phyloP scores from a whole-genome alignment of 2,113 vertebrate species.

The Helogale parvula region DNA sequence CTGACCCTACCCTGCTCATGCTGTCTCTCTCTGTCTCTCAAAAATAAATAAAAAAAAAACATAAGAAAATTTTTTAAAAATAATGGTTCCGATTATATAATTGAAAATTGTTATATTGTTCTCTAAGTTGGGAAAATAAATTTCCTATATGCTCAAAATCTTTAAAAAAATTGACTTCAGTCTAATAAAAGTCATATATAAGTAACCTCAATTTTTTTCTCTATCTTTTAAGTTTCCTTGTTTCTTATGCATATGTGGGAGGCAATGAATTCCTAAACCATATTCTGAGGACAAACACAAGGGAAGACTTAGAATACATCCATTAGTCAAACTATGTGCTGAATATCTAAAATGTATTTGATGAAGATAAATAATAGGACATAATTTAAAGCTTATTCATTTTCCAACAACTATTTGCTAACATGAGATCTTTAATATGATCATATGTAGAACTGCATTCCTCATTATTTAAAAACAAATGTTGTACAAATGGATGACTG shows the following conservation, averaged over 20 bases:
- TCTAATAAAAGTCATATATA: constrained; percentile 7
- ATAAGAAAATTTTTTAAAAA: no score
- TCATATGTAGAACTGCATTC: neutral
- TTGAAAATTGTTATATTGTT: neutral
- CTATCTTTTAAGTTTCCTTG: neutral
- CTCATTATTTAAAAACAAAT: neutral
- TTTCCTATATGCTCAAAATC: neutral
- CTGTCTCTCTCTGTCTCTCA: no score
- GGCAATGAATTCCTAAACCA: neutral
- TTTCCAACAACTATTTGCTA: constrained; percentile 11
- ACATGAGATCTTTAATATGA: constrained; percentile 8
- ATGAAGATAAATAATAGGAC: neutral
- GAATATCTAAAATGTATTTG: neutral
- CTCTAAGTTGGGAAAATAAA: neutral
- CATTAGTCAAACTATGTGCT: neutral
- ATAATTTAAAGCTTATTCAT: neutral
- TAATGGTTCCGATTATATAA: neutral
- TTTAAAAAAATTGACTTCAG: neutral
- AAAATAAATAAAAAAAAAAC: no score
- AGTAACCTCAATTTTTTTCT: neutral
- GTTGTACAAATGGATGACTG: neutral
- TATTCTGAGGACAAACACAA: neutral
- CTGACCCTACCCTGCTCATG: no score
- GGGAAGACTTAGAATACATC: neutral
- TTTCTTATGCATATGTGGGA: neutral